Base-by-base conservation (phyloP, 2,888 invertebrate species). In the Zaprionus lineosus region DNA sequence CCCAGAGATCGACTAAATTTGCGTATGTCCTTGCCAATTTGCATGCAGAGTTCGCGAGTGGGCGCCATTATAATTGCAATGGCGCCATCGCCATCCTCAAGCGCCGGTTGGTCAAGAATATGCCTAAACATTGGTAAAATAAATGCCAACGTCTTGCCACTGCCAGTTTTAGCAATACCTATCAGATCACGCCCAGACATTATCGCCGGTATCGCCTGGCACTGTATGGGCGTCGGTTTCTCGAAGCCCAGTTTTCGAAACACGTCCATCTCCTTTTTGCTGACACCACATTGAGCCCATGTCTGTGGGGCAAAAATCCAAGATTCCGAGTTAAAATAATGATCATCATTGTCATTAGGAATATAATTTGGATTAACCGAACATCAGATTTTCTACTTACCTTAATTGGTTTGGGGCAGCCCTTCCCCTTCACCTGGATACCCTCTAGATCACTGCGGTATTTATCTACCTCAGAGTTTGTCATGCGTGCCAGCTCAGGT, bases 221-320 rank as follows among this genome's bases (percentile, higher is more conserved):
- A 95, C 91, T 99, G 99, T 85, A 99, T 99, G 0, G 99, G 99
- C 0, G 99, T 99, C 0, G 99, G 99, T 89, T 98, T 98, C 83
- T 98, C 97, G 90, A 97, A 99, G 56, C 93, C 93, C 55, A 95
- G 92, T 91, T 95, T 97, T 89, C 96, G 98, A 53, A 99, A 90
- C 69, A 96, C 93, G 83, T 98, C 98, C 90, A 98, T 91, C 88
- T 98, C 96, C 88, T 97, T 98, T 88, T 97, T 97, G 62, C 97
- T 97, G 12, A 98, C 96, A 3, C 99, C 99, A 88, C 98, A 98
- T 85, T 99, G 99, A 0, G 99, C 98, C 99, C 99, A 99, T 0
- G 95, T 94, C 91, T 90, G 46, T 2, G 52, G n/a, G n/a, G n/a
- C n/a, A n/a, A n/a, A n/a, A n/a, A n/a, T n/a, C n/a, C n/a, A n/a